These are phyloP conservation scores for Rhagoletis zephyria DNA, from an alignment of 1,140 invertebrate species.

Conservation along the genomic window DNA sequence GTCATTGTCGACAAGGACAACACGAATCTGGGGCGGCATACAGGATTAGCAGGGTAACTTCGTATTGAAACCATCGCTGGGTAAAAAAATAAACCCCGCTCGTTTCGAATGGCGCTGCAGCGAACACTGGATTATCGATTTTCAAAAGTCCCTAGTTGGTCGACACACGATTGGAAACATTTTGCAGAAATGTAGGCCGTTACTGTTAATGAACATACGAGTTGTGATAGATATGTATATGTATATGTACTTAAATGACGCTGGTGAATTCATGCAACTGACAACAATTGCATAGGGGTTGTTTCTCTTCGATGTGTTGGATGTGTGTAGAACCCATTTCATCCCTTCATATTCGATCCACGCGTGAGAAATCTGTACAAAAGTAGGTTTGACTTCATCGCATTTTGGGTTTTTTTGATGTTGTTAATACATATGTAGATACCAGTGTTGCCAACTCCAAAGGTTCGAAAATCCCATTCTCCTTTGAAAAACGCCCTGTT, in stretches of 20 bases:
- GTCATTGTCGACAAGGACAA: constrained; percentile 1
- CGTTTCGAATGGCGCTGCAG: neutral
- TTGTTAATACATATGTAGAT: neutral
- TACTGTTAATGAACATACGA: constrained; percentile 13
- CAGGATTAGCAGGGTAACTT: neutral
- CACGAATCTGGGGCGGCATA: neutral
- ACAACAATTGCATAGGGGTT: neutral
- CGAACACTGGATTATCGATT: neutral
- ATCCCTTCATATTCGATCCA: neutral
- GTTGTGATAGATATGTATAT: neutral
- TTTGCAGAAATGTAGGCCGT: constrained; percentile 44
- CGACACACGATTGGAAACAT: neutral
- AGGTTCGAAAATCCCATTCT: no score
- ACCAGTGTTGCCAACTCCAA: no score
- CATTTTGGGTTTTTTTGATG: neutral
- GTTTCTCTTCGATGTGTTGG: neutral
- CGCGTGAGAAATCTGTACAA: neutral
- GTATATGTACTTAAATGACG: neutral
- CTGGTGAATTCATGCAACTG: neutral
- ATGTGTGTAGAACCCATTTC: constrained; percentile 25
- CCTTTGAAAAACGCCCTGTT: no score
- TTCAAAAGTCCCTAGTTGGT: neutral
- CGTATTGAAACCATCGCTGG: neutral
- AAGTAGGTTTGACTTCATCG: neutral
- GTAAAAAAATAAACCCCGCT: neutral